A percentile compares a stretch with the other conserved stretches of the same genome.
Evolutionary conservation across 2,113 vertebrate genomes (phyloP).

Genomic region (Thermophis baileyi): DNA sequence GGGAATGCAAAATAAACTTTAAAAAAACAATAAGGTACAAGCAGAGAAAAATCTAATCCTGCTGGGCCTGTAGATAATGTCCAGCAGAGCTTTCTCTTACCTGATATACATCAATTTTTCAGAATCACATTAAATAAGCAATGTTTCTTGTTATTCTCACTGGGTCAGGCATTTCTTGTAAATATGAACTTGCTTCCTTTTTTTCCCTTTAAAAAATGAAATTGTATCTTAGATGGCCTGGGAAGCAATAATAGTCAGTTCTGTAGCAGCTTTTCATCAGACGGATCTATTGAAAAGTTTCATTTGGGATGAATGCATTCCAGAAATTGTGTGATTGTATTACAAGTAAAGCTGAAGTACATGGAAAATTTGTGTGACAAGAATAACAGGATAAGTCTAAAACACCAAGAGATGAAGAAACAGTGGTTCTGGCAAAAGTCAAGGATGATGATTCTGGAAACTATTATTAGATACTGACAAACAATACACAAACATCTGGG

Average conservation of each 20-base stretch:
- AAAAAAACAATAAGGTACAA: slow-evolving; percentile 15
- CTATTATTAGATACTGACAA: neutral
- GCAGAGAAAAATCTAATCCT: neutral
- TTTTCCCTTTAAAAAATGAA: neutral
- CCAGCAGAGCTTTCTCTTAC: slow-evolving; percentile 7
- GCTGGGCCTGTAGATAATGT: neutral
- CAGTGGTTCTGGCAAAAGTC: neutral
- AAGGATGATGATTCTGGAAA: neutral
- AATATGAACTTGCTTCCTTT: neutral
- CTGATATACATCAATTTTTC: neutral
- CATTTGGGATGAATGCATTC: neutral
- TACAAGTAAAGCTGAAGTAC: neutral
- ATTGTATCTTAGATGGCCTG: neutral
- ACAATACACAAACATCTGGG: neutral
- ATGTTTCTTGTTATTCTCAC: neutral
- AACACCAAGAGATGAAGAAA: neutral
- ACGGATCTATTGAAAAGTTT: neutral
- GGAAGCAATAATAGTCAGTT: neutral
- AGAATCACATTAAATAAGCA: neutral
- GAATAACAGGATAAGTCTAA: neutral
- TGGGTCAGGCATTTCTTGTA: neutral
- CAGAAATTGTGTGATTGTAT: neutral
- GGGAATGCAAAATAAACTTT: slow-evolving; percentile 14
- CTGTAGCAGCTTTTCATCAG: neutral
- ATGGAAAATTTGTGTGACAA: neutral